Evolutionary conservation across 2,888 invertebrate genomes (phyloP), one percentile per base, ranked within the genome.

Genomic region (Xylocampa areola): DNA sequence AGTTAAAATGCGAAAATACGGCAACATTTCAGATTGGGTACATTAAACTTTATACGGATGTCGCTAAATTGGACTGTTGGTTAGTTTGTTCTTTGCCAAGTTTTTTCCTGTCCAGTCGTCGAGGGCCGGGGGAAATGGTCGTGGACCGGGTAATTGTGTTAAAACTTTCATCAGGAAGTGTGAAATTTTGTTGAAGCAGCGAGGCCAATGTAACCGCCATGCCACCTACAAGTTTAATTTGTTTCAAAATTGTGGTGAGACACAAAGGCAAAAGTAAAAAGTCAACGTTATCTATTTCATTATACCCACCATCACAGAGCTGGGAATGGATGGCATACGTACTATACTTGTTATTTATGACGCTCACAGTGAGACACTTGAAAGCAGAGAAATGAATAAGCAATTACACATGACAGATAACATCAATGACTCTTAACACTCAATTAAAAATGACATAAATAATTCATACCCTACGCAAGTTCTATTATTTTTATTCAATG

Each of bases 141-240:
- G 85, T 81, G 86, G 87, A 88, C 89, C 85, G 87, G 89, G 90
- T 92, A 92, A 92, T 92, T 90, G 90, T 90, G 92, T 92, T 92
- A 92, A 92, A 92, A 92, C 88, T 92, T 92, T 91, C 90, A 92
- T 91, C 90, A 86, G 87, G 87, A 88, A 91, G 90, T 92, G 91
- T 88, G 89, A 91, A 90, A 89, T 88, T 92, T 88, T 86, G 87
- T 84, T 84, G 82, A 84, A 87, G 81, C 83, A 77, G 80, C 81
- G 83, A 80, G 81, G 80, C 82, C 85, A 83, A 77, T 82, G 84
- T 83, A 77, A 80, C 88, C 80, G 75, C 76, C 51, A 58, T 75
- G 51, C 78, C 82, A 82, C 81, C 86, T 88, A 86, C 86, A 87
- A 89, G 83, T 90, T 91, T 88, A 90, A 91, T 89, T 87, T 86